Evolutionary conservation across 2,797 vertebrate species (phyloP).

Genomic region (Sebastes itinus): DNA sequence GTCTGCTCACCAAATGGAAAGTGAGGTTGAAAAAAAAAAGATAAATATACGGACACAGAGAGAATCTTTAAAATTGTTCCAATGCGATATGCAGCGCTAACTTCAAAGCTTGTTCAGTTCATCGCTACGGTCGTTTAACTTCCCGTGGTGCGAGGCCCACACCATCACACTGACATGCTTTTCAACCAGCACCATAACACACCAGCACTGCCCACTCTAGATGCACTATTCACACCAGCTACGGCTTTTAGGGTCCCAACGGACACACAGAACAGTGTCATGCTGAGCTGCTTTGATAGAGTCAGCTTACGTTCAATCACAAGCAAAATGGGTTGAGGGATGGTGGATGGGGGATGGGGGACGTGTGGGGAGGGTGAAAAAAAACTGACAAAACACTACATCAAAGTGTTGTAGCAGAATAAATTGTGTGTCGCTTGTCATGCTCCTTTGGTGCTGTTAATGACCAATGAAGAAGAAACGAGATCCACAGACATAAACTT

Average conservation of each 20-base stretch:
- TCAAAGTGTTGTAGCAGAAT: slow-evolving; percentile 65
- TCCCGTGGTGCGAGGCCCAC: slow-evolving; percentile 21
- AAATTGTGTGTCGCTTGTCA: neutral
- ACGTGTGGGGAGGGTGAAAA: slow-evolving; percentile 16
- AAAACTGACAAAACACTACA: slow-evolving; percentile 68
- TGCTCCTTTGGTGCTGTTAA: slow-evolving; percentile 29
- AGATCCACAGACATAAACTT: slow-evolving; percentile 1
- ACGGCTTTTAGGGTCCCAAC: slow-evolving; percentile 48
- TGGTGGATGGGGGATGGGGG: neutral
- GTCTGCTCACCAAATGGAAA: neutral
- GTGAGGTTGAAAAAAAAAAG: neutral
- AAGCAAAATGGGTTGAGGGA: slow-evolving; percentile 40
- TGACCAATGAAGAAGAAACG: slow-evolving; percentile 9
- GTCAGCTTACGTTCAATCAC: slow-evolving; percentile 67
- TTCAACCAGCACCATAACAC: slow-evolving; percentile 40
- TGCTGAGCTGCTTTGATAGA: slow-evolving; percentile 75
- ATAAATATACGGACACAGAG: slow-evolving; percentile 13
- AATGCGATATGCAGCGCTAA: neutral
- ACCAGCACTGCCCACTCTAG: slow-evolving; percentile 51
- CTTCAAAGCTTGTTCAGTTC: slow-evolving; percentile 57
- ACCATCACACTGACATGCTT: slow-evolving; percentile 21
- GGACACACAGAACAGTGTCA: slow-evolving; percentile 50
- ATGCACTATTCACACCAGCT: slow-evolving; percentile 55
- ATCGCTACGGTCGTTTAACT: slow-evolving; percentile 50
- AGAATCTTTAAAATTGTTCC: slow-evolving; percentile 35